Conservation (phyloP, 2,888 invertebrate genomes). For the Antheraea assamensis region DNA sequence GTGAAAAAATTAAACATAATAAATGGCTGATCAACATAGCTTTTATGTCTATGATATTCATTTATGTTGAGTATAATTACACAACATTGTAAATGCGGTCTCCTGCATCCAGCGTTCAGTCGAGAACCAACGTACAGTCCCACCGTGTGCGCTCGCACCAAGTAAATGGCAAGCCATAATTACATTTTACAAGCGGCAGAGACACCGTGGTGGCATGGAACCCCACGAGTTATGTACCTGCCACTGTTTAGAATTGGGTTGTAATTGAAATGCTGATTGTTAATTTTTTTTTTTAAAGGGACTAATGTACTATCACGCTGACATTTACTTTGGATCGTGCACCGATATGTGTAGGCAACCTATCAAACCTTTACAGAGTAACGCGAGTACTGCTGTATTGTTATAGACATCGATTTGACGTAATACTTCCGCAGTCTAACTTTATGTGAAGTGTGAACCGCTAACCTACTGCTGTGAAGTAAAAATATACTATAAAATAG, state of each 20-base stretch:
- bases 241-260: neutral
- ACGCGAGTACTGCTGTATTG: no score
- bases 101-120: conserved; percentile 27
- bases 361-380: no score
- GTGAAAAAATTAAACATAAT: no score
- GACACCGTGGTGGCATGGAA: conserved; percentile 16
- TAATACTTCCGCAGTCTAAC: no score
- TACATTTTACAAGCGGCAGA: conserved; percentile 43
- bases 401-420: no score
- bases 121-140: conserved; percentile 26
- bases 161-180: conserved; percentile 53
- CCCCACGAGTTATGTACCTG: conserved; percentile 1
- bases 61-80: conserved; percentile 23
- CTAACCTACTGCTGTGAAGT: no score
- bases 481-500: no score
- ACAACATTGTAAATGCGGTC: conserved; percentile 27
- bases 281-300: neutral
- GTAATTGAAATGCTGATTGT: neutral
- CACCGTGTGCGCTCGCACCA: conserved; percentile 39
- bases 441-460: no score
- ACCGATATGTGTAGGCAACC: no score
- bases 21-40: no score
- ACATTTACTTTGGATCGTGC: neutral
- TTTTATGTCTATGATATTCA: neutral
- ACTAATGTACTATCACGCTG: neutral